phyloP scores from a whole-genome alignment of 2,797 vertebrate species.

The Oreonectes daqikongensis region DNA sequence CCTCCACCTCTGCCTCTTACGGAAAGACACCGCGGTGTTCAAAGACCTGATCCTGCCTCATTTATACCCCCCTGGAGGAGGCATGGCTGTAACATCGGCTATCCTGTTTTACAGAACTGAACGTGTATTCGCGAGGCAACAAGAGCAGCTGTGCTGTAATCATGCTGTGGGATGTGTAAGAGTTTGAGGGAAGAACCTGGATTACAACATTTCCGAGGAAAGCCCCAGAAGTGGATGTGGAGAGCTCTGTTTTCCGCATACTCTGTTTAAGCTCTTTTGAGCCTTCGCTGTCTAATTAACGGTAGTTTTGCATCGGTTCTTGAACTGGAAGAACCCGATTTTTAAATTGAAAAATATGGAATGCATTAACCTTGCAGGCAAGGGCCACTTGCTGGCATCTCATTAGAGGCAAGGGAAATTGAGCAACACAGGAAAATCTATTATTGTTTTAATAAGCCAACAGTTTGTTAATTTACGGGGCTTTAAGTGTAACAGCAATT shows the following conservation, averaged over 20 bases:
- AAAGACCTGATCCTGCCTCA: slow-evolving; percentile 42
- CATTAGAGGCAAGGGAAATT: slow-evolving; percentile 86
- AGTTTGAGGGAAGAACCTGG: slow-evolving; percentile 16
- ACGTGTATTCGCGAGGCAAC: slow-evolving; percentile 24
- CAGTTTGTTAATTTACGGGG: slow-evolving; percentile 79
- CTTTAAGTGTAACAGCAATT: slow-evolving; percentile 80
- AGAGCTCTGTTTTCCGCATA: slow-evolving; percentile 24
- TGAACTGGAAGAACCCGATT: slow-evolving; percentile 47
- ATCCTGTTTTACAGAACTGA: slow-evolving; percentile 14
- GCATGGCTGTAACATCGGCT: not conserved
- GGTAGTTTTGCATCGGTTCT: slow-evolving; percentile 49
- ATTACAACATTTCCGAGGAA: slow-evolving; percentile 9
- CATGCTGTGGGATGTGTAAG: not conserved
- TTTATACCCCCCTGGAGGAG: slow-evolving; percentile 3
- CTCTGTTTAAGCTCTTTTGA: slow-evolving; percentile 38
- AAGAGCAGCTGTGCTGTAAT: slow-evolving; percentile 28
- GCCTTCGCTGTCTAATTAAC: slow-evolving; percentile 55
- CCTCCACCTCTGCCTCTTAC: slow-evolving; percentile 38
- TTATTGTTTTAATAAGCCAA: slow-evolving; percentile 88
- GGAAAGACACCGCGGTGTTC: slow-evolving; percentile 43
- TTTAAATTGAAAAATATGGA: slow-evolving; percentile 80
- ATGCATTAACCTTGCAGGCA: slow-evolving; percentile 86
- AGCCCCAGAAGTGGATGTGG: slow-evolving; percentile 19
- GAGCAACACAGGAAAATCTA: slow-evolving; percentile 75
- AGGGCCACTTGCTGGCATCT: slow-evolving; percentile 85